Evolutionary conservation across 2,888 invertebrate genomes (phyloP), one percentile per base, ranked within the genome.

Genomic region (Abrostola tripartita): DNA sequence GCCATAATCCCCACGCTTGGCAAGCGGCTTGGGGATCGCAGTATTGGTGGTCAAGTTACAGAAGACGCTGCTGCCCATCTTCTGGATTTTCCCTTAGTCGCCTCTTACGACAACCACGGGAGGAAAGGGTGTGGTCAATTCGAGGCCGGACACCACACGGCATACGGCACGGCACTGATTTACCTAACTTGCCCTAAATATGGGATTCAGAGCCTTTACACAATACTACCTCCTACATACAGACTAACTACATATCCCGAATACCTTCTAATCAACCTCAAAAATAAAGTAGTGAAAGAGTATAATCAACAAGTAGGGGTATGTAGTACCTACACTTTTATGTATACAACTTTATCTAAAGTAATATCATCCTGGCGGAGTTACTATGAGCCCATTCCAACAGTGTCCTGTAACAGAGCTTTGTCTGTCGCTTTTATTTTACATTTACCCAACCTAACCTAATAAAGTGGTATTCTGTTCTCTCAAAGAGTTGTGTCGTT

Each of bases 401-500:
- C 68, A 40, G 64, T 52, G 61, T 61, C 41, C 61, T 67, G 57
- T 72, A 68, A 65, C 74, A 74, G 72, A 56, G 76, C 81, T 74
- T 55, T 77, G 73, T 73, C 86, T 88, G 89, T 89, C 91, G 90
- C 88, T 91, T 88, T 89, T 90, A 88, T 91, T 91, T 91, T 89
- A n/a, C 88, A 90, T 90, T 88, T 92, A 86, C 82, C 84, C 87
- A 83, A 84, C 83, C 81, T 92, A 92, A 93, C 89, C 83, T 88
- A 92, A 92, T 92, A 92, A 91, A 90, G 86, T 83, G 85, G 82
- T 86, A 83, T 87, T 83, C 78, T 85, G 81, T 75, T 65, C 74
- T 82, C 85, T 88, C 91, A 92, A 92, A 92, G 90, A 88, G 88
- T 89, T 89, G 82, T 87, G 88, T 85, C 81, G 83, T 92, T 91